Evolutionary conservation across 2,888 invertebrate species (phyloP), one percentile per base, ranked within the genome.

Genomic region (Heliothis peltigera): DNA sequence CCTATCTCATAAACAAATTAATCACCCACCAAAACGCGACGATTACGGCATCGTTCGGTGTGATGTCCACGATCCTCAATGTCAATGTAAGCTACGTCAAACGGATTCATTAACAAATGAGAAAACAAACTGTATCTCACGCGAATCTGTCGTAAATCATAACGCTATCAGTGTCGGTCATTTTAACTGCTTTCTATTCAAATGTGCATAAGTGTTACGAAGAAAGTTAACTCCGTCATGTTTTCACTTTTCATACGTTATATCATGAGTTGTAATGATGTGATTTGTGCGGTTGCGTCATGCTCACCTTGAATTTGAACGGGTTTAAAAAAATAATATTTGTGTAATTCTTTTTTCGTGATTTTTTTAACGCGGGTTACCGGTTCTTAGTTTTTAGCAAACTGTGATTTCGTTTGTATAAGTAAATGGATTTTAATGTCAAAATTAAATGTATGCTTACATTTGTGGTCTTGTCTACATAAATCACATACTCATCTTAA

Each of bases 241-340:
- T 87, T 91, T 91, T 92, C 91, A 90, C 92, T 92, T 91, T 91
- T 84, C 83, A 80, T 86, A 69, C 54, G 66, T 82, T 84, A 84
- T 84, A 83, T 83, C 83, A 84, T 75, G 73, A 42, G 6, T 53
- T 68, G 79, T 83, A 83, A 84, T 82, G 47, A 75, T 79, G 74
- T 77, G 80, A 75, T 81, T 62, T 69, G 66, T 53, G 19, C 17
- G 17, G 61, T 79, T 75, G 60, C 65, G 52, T 74, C 74, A 74
- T 17, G 12, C 21, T 63, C 61, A 64, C 75, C 73, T 74, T 74
- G 75, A 73, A 68, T 55, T 42, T 19, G 48, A 70, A 75, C 74
- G 43, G 75, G 74, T 75, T 75, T 68, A 51, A 25, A 7, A 25
- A 57, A 54, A 53, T 71, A 47, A 22, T 44, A 10, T 51, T 63